Conservation (phyloP, 2,113 vertebrate species). For the Macaca nemestrina region DNA sequence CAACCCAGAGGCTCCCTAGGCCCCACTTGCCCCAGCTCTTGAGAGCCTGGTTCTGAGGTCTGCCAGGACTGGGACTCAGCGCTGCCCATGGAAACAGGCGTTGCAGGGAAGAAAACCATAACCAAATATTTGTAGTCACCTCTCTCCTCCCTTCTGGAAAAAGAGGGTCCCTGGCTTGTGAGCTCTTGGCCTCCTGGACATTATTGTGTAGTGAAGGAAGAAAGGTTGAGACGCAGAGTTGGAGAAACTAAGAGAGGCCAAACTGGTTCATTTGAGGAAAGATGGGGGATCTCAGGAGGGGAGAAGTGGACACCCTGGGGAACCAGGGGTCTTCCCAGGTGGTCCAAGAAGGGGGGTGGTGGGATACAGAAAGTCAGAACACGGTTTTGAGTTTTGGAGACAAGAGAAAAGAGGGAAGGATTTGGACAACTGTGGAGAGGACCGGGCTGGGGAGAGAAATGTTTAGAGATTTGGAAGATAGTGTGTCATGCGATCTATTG, state of each 20-base stretch:
- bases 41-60: neutral
- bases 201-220: neutral
- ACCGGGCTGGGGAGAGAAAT: neutral
- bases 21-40: neutral
- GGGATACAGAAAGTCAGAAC: neutral
- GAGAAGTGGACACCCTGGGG: neutral
- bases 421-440: neutral
- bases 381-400: neutral
- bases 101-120: neutral
- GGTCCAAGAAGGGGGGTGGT: neutral
- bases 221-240: neutral
- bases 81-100: rapidly evolving
- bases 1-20: neutral
- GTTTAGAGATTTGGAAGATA: neutral
- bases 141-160: neutral
- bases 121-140: neutral
- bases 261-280: neutral
- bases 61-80: neutral
- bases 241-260: neutral
- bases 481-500: neutral
- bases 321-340: neutral
- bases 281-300: too few relatives aligned
- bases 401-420: neutral
- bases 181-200: neutral
- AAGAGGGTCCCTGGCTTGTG: neutral